Conservation (phyloP, 2,797 vertebrate species). For the Bucorvus abyssinicus region DNA sequence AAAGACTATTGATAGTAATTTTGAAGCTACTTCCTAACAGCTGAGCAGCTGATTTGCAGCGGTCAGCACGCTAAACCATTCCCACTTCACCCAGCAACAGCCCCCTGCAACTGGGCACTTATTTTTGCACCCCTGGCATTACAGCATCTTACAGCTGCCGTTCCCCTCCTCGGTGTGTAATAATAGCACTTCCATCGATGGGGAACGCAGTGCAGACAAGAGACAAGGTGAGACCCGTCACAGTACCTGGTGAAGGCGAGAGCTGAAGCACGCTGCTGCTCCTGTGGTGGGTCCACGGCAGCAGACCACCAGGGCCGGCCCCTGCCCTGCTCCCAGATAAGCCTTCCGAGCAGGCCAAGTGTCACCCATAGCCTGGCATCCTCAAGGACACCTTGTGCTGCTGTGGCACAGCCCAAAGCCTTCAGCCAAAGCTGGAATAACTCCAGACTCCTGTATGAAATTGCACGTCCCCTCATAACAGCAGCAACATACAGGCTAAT, state of each 20-base stretch:
- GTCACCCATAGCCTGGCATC: neutral
- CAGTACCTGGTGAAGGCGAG: rapidly evolving
- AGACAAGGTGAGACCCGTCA: rapidly evolving
- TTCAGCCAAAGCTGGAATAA: neutral
- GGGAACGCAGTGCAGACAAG: neutral
- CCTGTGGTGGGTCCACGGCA: rapidly evolving
- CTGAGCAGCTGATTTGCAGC: neutral
- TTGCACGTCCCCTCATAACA: neutral
- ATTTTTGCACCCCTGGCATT: slow-evolving; percentile 3
- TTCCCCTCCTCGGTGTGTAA: neutral
- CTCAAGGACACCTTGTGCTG: neutral
- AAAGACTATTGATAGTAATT: neutral
- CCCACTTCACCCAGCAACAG: neutral
- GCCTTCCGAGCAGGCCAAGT: no score
- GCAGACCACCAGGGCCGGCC: rapidly evolving
- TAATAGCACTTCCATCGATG: neutral
- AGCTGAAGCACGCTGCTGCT: neutral
- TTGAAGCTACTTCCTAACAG: neutral
- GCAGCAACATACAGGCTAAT: neutral
- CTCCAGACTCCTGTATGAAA: neutral
- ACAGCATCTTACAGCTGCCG: neutral
- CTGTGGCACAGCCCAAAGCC: neutral
- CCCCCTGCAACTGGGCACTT: neutral
- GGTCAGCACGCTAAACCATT: neutral
- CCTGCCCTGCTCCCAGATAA: neutral